Base-by-base conservation (phyloP, 2,113 vertebrate genomes). In the Marmota monax region DNA sequence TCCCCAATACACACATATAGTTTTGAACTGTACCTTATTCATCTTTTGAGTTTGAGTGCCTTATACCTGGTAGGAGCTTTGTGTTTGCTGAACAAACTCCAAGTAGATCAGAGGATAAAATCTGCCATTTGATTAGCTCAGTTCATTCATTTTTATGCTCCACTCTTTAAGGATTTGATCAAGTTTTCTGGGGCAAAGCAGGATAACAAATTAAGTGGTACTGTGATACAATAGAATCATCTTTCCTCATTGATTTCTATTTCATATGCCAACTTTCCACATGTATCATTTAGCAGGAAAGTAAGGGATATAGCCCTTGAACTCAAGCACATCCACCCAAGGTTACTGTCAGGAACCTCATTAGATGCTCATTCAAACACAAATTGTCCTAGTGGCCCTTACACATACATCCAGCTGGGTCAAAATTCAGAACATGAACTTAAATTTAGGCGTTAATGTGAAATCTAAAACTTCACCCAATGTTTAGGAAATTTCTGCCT, bases 11-110 rank as follows among this genome's bases (percentile, higher is more conserved):
- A 65, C 32, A 63, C 8, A 53, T 45, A 84, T 25, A 70, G 70
- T 7, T 73, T 84, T 61, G 14, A 63, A 77, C n/a, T 73, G 7
- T 48, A 5, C 32, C 6, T n/a, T 45, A 61, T 34, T 61, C 84
- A 58, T 72, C 39, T 70, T 84, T 95, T 84, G 53, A 84, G 17
- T 37, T 16, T 29, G 18, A n/a, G 29, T 74, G 70, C 3, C 32
- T 63, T 84, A 34, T 37, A 6, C 0, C 23, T 2, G 69, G 8
- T n/a, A 51, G 48, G 5, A 88, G 7, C 27, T 84, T 45, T 67
- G 14, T 45, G 27, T 77, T 83, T 95, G 70, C 70, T 76, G 72
- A 87, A 76, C 42, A 29, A 90, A 63, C 51, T 85, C 94, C n/a
- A 80, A 93, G 17, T 87, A 79, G 39, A 84, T 51, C 48, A 51